Percentiles rank a stretch among this genome's conserved stretches.
Evolutionary conservation across 1,140 invertebrate genomes (phyloP).

Genomic region (Metopolophium dirhodum): DNA sequence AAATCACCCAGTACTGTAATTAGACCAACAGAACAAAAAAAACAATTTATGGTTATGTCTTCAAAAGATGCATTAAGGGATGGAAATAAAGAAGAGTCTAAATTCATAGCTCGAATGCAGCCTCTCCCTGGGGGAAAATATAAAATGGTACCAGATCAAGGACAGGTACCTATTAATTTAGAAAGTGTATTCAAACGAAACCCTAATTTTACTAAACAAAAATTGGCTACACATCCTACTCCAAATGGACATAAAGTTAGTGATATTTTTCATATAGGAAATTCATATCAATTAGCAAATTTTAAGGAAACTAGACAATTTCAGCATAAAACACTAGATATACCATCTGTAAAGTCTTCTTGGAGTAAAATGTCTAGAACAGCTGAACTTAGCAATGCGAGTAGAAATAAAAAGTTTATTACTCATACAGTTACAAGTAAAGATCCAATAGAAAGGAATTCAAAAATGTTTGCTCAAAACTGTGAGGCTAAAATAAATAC

Average conservation of each 20-base stretch:
- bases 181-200: conserved; percentile 38
- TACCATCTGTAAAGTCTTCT: neutral
- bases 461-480: neutral
- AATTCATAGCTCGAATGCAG: conserved; percentile 32
- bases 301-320: neutral
- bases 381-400: neutral
- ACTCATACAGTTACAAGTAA: conserved; percentile 30
- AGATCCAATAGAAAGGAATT: neutral
- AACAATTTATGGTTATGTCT: neutral
- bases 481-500: neutral
- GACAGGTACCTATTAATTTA: neutral
- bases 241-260: neutral
- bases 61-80: neutral
- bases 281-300: neutral
- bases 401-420: neutral
- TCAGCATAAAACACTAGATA: neutral
- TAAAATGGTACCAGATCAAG: conserved; percentile 35
- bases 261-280: neutral
- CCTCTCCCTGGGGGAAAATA: neutral
- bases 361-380: neutral
- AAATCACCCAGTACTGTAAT: neutral
- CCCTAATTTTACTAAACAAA: conserved; percentile 34
- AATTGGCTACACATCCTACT: neutral
- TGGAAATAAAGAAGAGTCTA: neutral
- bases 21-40: neutral